Base-by-base conservation (phyloP, 2,113 vertebrate genomes). In the Chrysemys picta region DNA sequence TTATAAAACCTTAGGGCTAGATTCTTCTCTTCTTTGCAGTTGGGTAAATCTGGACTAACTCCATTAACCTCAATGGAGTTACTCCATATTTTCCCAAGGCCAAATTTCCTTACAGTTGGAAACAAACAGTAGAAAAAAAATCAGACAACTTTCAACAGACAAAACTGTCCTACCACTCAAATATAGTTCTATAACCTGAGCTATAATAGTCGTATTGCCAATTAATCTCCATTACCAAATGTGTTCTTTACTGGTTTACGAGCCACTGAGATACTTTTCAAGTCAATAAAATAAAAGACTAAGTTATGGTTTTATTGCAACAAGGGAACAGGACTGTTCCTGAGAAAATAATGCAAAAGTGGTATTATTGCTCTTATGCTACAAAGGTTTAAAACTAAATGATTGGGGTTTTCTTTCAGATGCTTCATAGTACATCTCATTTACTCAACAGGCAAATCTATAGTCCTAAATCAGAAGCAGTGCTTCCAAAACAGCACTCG, bases 291-390 rank as follows among this genome's bases (percentile, higher is more conserved):
- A 56, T 69, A 93, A 95, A 57, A 93, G 91, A 97, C 89, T 94
- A 95, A 95, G 93, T 95, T 96, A 97, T 2, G 1, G 94, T 91
- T 97, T 38, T 97, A 97, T 95, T 95, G 93, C 84, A 97, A 95
- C 89, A 95, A 80, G 49, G 80, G 94, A 97, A 94, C 75, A 49
- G 91, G 91, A 94, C 90, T 93, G 94, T 85, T 96, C 96, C 94
- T 96, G 87, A 79, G 96, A 97, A 96, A 93, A 96, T 85, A 93
- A 92, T 95, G 95, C 52, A 86, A 89, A 93, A 92, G 87, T 93
- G 87, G 84, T 94, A 42, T 95, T 95, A 96, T 83, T 94, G 92
- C 90, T 95, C 93, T 92, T 92, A 19, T 83, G 90, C 85, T 91
- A 89, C 92, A 80, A 91, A 90, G 24, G 31, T 89, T 96, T 95